Base-by-base conservation (phyloP, 2,888 invertebrate genomes). In the Cylloceria caligata region DNA sequence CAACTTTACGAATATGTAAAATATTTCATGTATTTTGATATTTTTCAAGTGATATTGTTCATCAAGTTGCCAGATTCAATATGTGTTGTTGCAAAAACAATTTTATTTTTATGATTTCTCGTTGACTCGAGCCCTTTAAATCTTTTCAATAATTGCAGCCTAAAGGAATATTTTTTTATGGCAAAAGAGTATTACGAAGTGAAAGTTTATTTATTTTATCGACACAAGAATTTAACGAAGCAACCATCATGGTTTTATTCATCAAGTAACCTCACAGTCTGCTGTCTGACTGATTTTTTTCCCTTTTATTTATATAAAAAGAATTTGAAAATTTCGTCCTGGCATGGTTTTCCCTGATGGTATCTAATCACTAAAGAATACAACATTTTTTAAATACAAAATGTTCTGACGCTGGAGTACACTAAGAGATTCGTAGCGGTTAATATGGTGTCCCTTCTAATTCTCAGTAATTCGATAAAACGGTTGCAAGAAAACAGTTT, bases 321-420 rank as follows among this genome's bases (percentile, higher is more conserved):
- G n/a, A n/a, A 39, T 67, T 76, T 69, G 67, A 64, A 77, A 67
- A 55, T 75, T 81, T 82, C 78, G 45, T 60, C 80, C 85, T 85
- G 85, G 87, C 87, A 87, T 87, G 87, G 81, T 85, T 79, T 87
- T 83, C 78, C 82, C 71, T 73, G 81, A 84, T 81, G 75, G 65
- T 73, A 79, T 76, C 47, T 62, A 82, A 82, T 81, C 47, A 73
- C 45, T 64, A 64, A 34, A 39, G 24, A 68, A 60, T 13, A 30
- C 2, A 36, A 16, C 0, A 71, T 39, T 57, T 65, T 21, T 60
- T 27, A 13, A 13, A 72, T 13, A 45, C 19, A 49, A 73, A 21
- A 73, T 45, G 34, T 65, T 30, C 36, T 27, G 62, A 57, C 39
- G 64, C 62, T 55, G 55, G 52, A 39, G 21, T 62, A 47, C 21